These are phyloP conservation scores for Boleophthalmus pectinirostris DNA, from an alignment of 2,113 vertebrate species.

Conservation along the genomic window DNA sequence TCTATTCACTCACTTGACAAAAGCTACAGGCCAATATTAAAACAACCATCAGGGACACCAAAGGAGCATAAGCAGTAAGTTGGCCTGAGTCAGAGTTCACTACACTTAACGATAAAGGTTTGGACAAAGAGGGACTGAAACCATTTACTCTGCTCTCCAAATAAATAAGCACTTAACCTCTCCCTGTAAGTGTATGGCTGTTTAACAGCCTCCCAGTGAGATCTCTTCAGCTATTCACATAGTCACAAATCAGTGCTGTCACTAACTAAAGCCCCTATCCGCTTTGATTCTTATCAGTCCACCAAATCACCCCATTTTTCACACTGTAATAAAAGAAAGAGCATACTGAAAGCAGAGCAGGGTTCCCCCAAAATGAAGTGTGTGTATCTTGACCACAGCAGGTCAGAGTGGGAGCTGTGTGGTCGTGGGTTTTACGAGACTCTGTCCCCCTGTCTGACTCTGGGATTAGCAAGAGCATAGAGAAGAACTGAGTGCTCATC, in stretches of 20 bases:
- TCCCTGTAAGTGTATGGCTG: constrained; percentile 57
- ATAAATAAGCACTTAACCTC: constrained; percentile 79
- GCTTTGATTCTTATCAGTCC: constrained; percentile 41
- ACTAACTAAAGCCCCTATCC: background rate
- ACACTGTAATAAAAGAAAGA: constrained; percentile 35
- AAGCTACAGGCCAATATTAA: background rate
- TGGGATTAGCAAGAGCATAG: constrained; percentile 52
- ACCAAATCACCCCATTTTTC: constrained; percentile 9
- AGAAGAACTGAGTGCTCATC: constrained; percentile 67
- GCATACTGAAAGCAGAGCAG: constrained; percentile 24
- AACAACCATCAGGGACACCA: background rate
- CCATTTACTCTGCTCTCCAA: constrained; percentile 72
- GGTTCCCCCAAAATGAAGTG: constrained; percentile 13
- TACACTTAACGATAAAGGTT: constrained; percentile 73
- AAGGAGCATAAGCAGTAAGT: background rate
- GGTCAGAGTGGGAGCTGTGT: constrained; percentile 56
- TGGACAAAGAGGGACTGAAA: constrained; percentile 61
- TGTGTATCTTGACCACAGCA: constrained; percentile 26
- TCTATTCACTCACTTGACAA: background rate
- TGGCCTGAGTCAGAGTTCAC: constrained; percentile 39
- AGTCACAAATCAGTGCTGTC: constrained; percentile 65
- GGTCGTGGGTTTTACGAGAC: constrained; percentile 62
- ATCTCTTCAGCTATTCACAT: constrained; percentile 46
- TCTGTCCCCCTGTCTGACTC: constrained; percentile 58
- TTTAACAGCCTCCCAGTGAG: constrained; percentile 44